A percentile compares a stretch with the other conserved stretches of the same genome.
phyloP scores from a whole-genome alignment of 2,888 invertebrate species.

The Caenorhabditis zanzibari region DNA sequence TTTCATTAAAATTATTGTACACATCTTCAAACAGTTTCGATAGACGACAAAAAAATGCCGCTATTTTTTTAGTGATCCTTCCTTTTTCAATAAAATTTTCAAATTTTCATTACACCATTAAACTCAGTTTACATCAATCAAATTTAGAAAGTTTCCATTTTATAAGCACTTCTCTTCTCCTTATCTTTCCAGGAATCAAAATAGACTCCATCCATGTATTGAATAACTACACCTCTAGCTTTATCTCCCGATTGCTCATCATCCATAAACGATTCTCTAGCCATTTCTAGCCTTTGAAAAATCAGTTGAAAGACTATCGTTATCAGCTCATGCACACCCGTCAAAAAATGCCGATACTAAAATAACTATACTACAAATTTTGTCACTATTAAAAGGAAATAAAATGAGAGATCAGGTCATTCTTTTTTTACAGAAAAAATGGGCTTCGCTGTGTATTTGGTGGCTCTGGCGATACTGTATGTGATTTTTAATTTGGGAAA shows the following conservation, averaged over 20 bases:
- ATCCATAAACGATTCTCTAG: not conserved
- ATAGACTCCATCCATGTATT: not conserved
- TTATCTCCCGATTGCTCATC: not conserved
- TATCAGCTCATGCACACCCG: conserved; percentile 28
- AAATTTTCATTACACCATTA: no score
- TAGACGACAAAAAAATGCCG: no score
- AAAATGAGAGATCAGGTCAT: not conserved
- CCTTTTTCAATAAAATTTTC: no score
- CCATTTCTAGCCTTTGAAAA: conserved; percentile 16
- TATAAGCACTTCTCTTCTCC: not conserved
- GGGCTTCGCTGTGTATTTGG: conserved; percentile 53
- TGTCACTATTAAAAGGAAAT: conserved; percentile 12
- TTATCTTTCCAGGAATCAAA: no score
- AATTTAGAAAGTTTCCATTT: no score
- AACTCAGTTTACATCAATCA: no score
- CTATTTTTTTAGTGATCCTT: no score
- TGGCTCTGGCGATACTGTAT: conserved; percentile 46
- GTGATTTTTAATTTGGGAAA: conserved; percentile 39
- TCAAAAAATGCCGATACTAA: not conserved
- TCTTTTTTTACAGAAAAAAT: conserved; percentile 34
- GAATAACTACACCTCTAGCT: not conserved
- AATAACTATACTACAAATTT: conserved; percentile 38
- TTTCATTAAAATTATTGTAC: no score
- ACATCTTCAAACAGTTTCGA: no score
- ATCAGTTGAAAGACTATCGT: not conserved